Evolutionary conservation across 2,113 vertebrate genomes (phyloP), one percentile per base, ranked within the genome.

Genomic region (Numida meleagris): DNA sequence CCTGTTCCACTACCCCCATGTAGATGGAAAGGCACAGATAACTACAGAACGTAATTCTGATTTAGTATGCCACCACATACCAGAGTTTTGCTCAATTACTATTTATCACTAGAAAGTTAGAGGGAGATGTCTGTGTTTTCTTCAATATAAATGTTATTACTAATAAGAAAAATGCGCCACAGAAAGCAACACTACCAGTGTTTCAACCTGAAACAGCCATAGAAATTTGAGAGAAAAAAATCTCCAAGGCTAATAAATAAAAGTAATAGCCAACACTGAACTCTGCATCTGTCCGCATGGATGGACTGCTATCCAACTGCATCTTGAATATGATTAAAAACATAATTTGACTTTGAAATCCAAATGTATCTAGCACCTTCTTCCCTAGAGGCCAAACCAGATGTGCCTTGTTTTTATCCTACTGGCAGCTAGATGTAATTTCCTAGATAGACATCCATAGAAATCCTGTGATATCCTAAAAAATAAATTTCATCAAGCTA

Each of bases 341-440:
- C 71, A 86, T 90, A 82, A 89, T 91, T 91, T 91, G 74, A 86
- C 87, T 94, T 94, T 90, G 85, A 95, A 93, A 94, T 86, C 89
- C 48, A 82, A 92, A 88, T 6, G 5, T 89, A 90, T 91, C 91
- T 79, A 89, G 55, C 86, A 93, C 89, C 82, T 93, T 94, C 59
- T 31, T 94, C 89, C 78, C 88, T 67, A 38, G 88, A 74, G 91
- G 59, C 38, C 33, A 72, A 97, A 79, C 89, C 90, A 96, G 90
- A 95, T 93, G 92, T 94, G 95, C 63, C 80, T 86, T 93, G 89
- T 78, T 92, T 95, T 89, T 58, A 80, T 91, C 59, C 59, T 93
- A 73, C 91, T 92, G 88, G 82, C 88, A 90, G 88, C 76, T 79
- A 86, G 81, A 78, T 8, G 1, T 88, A 73, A 95, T 94, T 88